Evolutionary conservation across 1,140 invertebrate species (phyloP), one percentile per base, ranked within the genome.

Genomic region (Cotesia vestalis): DNA sequence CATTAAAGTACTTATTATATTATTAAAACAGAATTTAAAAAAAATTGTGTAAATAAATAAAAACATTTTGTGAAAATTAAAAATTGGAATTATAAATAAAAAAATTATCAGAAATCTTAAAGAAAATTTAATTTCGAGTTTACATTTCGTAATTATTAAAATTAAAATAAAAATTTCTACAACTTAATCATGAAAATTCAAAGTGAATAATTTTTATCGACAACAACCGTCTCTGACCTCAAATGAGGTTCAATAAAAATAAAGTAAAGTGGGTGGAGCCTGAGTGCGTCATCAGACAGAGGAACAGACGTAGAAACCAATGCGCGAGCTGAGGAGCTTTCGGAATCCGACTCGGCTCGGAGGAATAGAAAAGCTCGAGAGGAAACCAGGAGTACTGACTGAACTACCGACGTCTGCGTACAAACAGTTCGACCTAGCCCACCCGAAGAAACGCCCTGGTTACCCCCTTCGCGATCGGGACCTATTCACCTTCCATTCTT

Each of bases 241-340:
- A 27, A 27, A 27, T 27, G 27, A 27, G 2, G 27, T 27, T 27
- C 27, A 27, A 27, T 27, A 27, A 1, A 27, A 27, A 27, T 27
- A 27, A 27, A 27, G 1, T 27, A 27, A 27, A 27, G 1, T 83
- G 83, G 84, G 84, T 85, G 84, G 83, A 85, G 84, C 84, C 69
- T 84, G 76, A 53, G 68, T 71, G 57, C 83, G 81, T 83, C 83
- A 85, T 81, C 83, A 84, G 80, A 67, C 64, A 72, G 17, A 84
- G 75, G 75, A 81, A 85, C 84, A 83, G 78, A 85, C 80, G 81
- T 85, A 86, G 83, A 86, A 86, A 86, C 83, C 83, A 85, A 85
- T 85, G 82, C 83, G 80, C 67, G 59, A 62, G 70, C 74, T 78
- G 75, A 73, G 17, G 60, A 35, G 51, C 55, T 27, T 27, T 27